These are phyloP conservation scores for Falco peregrinus DNA, from an alignment of 2,797 vertebrate genomes.

Conservation along the genomic window DNA sequence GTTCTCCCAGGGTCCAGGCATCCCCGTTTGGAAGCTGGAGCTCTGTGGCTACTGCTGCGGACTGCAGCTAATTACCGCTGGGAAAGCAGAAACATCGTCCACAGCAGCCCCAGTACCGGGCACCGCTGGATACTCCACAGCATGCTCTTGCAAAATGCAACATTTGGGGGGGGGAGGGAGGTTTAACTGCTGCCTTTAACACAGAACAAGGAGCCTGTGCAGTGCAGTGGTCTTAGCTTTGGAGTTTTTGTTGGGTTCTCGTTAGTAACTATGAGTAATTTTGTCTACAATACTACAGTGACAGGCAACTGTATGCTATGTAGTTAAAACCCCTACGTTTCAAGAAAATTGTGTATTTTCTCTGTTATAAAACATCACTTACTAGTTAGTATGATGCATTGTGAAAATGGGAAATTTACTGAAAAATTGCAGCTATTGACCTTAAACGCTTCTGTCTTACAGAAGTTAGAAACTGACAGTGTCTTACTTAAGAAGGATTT, in stretches of 20 bases:
- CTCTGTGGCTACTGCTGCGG: rapidly evolving
- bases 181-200: no score
- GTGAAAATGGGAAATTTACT: not conserved
- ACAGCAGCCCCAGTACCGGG: rapidly evolving
- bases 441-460: slow-evolving; percentile 9
- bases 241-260: not conserved
- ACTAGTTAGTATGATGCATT: not conserved
- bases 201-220: not conserved
- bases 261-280: not conserved
- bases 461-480: slow-evolving; percentile 90
- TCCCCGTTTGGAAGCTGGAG: not conserved
- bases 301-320: not conserved
- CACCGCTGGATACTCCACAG: not conserved
- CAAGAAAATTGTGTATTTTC: not conserved
- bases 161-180: not conserved
- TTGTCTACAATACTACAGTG: not conserved
- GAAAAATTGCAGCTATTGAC: not conserved
- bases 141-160: not conserved
- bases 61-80: rapidly evolving
- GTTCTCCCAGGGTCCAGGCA: not conserved
- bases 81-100: not conserved
- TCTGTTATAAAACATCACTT: not conserved
- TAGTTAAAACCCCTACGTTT: not conserved
- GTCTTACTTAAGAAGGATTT: slow-evolving; percentile 86
- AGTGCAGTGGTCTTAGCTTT: not conserved